phyloP scores from a whole-genome alignment of 2,888 invertebrate species.

The Ophion obscuratus region DNA sequence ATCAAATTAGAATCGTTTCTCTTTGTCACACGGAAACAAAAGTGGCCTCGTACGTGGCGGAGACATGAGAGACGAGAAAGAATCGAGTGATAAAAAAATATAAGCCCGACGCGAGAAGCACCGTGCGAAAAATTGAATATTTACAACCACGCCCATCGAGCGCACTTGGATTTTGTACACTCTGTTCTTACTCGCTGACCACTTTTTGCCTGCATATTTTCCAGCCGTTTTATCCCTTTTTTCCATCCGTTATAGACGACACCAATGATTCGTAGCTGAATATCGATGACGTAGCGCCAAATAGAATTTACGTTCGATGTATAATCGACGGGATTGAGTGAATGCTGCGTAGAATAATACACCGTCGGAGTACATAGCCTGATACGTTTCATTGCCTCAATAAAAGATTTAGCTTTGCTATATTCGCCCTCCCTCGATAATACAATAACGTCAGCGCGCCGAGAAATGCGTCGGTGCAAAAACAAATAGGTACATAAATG shows the following conservation, averaged over 20 bases:
- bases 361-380: background rate
- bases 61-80: background rate
- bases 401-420: background rate
- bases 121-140: slow-evolving; percentile 76
- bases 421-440: background rate
- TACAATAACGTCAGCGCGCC: background rate
- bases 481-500: background rate
- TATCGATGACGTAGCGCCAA: slow-evolving; percentile 76
- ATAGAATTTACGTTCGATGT: slow-evolving; percentile 44
- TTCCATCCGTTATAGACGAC: slow-evolving; percentile 2
- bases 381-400: slow-evolving; percentile 12
- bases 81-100: slow-evolving; percentile 10
- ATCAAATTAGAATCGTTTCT: too few species aligned
- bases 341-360: slow-evolving; percentile 24
- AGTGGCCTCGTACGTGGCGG: background rate
- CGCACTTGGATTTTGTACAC: slow-evolving; percentile 45
- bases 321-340: slow-evolving; percentile 37
- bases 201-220: slow-evolving; percentile 51
- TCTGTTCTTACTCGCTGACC: slow-evolving; percentile 30
- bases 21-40: background rate
- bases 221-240: slow-evolving; percentile 30
- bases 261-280: slow-evolving; percentile 74
- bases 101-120: slow-evolving; percentile 35
- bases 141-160: slow-evolving; percentile 71
- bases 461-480: background rate